A percentile compares a stretch with the other conserved stretches of the same genome.
Conservation (phyloP, 2,113 vertebrate species). For the Morphnarchus princeps region DNA sequence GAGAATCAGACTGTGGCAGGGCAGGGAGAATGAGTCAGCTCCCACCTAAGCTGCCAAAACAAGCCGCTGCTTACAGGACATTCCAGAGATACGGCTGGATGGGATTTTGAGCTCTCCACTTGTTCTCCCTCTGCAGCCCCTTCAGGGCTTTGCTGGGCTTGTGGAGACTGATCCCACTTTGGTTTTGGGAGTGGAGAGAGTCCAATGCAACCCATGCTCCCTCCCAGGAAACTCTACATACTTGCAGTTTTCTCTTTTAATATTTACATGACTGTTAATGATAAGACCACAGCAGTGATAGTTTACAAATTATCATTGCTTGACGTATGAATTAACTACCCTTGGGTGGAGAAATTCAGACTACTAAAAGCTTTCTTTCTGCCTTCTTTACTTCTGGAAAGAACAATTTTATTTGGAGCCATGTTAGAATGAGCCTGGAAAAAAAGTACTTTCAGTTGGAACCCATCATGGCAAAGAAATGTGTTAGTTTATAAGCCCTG, state of each 20-base stretch:
- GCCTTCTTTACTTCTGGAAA: background rate
- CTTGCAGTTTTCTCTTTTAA: background rate
- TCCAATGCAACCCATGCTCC: rapidly evolving
- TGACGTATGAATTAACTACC: background rate
- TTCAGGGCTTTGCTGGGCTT: background rate
- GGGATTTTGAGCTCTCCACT: background rate
- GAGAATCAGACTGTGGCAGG: background rate
- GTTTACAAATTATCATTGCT: background rate
- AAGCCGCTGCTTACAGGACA: background rate
- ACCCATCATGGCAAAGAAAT: background rate
- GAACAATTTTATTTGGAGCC: background rate
- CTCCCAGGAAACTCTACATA: background rate
- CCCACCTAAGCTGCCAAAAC: background rate
- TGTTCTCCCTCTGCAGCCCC: background rate
- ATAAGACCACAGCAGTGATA: background rate
- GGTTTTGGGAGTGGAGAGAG: background rate
- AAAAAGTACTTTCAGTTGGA: background rate
- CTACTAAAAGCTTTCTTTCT: background rate
- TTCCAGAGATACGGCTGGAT: rapidly evolving
- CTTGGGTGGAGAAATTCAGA: background rate
- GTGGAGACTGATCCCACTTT: background rate
- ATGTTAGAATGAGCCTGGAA: background rate
- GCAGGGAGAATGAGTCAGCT: background rate
- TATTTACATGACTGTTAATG: background rate
- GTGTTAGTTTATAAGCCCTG: background rate